Percentiles rank a stretch among this genome's conserved stretches.
Conservation (phyloP, 2,888 invertebrate genomes). For the Eupithecia vulgata region DNA sequence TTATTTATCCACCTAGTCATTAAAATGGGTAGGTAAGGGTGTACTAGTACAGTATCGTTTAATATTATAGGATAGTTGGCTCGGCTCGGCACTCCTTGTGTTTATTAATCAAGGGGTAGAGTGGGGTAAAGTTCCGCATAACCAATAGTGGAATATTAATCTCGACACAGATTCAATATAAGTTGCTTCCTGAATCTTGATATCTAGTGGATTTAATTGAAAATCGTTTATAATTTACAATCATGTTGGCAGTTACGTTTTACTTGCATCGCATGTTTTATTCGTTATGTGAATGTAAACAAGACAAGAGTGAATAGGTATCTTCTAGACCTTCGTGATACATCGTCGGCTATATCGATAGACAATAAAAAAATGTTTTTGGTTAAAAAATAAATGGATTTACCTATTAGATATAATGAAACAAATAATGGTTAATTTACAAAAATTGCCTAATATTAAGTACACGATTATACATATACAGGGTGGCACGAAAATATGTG, state of each 20-base stretch:
- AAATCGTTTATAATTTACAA: background rate
- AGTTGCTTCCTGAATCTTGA: background rate
- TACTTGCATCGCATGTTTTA: background rate
- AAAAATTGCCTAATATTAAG: background rate
- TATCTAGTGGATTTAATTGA: background rate
- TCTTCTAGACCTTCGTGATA: no score
- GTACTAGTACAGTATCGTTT: background rate
- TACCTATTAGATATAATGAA: background rate
- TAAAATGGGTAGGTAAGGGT: background rate
- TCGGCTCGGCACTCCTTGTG: background rate
- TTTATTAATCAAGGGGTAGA: background rate
- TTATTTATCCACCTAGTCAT: no score
- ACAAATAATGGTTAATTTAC: background rate
- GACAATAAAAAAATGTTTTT: no score
- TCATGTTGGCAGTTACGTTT: background rate
- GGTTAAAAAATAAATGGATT: background rate
- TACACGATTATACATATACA: background rate
- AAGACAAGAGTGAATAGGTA: no score
- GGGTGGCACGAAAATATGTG: no score
- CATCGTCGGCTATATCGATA: no score
- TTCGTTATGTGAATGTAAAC: no score
- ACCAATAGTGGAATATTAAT: slow-evolving; percentile 3
- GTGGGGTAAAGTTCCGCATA: background rate
- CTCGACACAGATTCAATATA: background rate
- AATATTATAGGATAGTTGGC: slow-evolving; percentile 1